A percentile compares a stretch with the other conserved stretches of the same genome.
Evolutionary conservation across 2,888 invertebrate genomes (phyloP).

Genomic region (Nebria salina): DNA sequence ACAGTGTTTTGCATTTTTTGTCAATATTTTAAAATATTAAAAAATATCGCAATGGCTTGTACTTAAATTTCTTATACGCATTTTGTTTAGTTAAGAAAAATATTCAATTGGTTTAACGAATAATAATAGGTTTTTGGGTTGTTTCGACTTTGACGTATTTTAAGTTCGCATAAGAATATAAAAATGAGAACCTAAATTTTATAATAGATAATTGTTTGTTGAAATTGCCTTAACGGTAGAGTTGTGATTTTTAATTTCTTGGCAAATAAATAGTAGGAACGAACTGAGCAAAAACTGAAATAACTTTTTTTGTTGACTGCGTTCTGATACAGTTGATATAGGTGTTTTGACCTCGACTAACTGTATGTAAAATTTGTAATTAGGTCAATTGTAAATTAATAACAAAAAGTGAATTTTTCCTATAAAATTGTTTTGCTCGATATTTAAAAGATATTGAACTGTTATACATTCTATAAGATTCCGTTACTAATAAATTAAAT

Average conservation of each 20-base stretch:
- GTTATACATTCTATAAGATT: background rate
- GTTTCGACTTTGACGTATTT: no score
- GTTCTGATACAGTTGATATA: conserved; percentile 29
- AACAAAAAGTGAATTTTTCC: conserved; percentile 33
- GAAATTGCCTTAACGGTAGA: background rate
- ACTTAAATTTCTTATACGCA: no score
- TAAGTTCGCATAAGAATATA: no score
- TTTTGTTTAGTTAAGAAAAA: no score
- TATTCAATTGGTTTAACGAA: no score
- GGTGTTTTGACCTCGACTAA: conserved; percentile 42
- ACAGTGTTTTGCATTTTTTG: background rate
- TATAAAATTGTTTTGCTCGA: conserved; percentile 33
- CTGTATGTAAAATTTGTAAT: conserved; percentile 39
- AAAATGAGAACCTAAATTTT: no score
- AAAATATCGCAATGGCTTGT: no score
- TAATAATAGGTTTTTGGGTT: no score
- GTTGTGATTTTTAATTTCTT: conserved; percentile 8
- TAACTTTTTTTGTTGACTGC: conserved; percentile 21
- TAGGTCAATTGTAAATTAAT: conserved; percentile 33
- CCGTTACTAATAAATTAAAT: conserved; percentile 5
- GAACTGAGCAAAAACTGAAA: conserved; percentile 26
- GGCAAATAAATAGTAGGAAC: conserved; percentile 32
- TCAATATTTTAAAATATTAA: background rate
- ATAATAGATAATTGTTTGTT: background rate
- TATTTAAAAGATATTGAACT: conserved; percentile 22